phyloP scores from a whole-genome alignment of 2,797 vertebrate species.

The Sebastes iracundus region DNA sequence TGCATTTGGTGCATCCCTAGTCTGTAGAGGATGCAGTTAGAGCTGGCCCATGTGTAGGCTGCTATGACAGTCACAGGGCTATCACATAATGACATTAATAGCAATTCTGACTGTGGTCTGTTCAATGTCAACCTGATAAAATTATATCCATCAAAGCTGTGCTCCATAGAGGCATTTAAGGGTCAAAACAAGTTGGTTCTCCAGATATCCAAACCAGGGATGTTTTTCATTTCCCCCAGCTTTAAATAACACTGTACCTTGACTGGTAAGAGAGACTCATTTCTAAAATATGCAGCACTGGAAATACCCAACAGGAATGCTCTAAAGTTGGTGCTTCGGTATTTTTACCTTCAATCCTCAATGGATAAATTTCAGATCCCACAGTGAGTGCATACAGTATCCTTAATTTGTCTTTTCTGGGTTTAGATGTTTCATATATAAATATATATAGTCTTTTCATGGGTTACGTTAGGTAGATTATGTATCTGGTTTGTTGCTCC shows the following conservation, averaged over 20 bases:
- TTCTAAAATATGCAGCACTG: neutral
- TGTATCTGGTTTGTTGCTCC: neutral
- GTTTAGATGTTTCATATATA: neutral
- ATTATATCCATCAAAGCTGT: constrained; percentile 5
- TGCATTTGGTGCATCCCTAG: too few relatives aligned
- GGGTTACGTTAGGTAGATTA: neutral
- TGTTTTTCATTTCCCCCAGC: neutral
- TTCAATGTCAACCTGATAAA: constrained; percentile 16
- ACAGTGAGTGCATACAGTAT: neutral
- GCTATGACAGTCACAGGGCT: neutral
- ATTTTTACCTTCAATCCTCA: neutral
- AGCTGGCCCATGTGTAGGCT: too few relatives aligned
- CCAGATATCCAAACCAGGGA: neutral
- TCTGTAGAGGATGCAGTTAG: too few relatives aligned
- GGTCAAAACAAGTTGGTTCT: neutral
- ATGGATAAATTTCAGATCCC: neutral
- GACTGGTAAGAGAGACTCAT: neutral
- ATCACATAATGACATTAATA: neutral
- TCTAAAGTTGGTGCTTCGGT: neutral
- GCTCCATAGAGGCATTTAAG: neutral
- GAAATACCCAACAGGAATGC: neutral
- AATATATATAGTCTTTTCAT: neutral
- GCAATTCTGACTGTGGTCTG: neutral
- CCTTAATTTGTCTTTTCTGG: neutral
- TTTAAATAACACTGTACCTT: neutral